Base-by-base conservation (phyloP, 2,888 invertebrate genomes). In the Papilio demoleus region DNA sequence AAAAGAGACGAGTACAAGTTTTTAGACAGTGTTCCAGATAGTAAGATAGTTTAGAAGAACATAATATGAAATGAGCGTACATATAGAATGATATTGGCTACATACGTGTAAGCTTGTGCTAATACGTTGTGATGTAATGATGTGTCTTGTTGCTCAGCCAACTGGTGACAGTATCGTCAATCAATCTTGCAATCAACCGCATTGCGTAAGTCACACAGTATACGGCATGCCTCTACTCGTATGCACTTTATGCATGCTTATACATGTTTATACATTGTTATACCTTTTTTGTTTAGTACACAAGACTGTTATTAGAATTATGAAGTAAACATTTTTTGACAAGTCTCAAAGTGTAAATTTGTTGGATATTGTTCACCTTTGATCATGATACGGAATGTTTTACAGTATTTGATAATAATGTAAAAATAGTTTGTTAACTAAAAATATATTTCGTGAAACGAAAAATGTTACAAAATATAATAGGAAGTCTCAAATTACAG, bases 111-210 rank as follows among this genome's bases (percentile, higher is more conserved):
- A 79, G 89, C 89, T 90, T 88, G 70, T 82, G 90, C 87, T 83
- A 86, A 83, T 83, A 82, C 80, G 87, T 89, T 85, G 90, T 90
- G 89, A 90, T 85, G 87, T 89, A 90, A 90, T 89, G 86, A 88
- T 82, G 83, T 91, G 87, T 91, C 87, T 92, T 89, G 85, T 88
- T 93, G 93, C 93, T 94, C 95, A 97, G 97, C 96, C 96, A 97
- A 95, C 96, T 97, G 94, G 96, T 96, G 96, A 97, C 96, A 93
- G 96, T 97, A 93, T 97, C 97, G 89, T 95, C 97, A 93, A 97
- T 97, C 94, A 97, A 97, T 95, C 96, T 97, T 93, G 96, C 96
- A 94, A 95, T 97, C 94, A 96, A 97, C 95, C 95, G 97, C 94
- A 97, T 97, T 93, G 96, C 96, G 97, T 97, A 97, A 97, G 97